Base-by-base conservation (phyloP, 2,888 invertebrate species). In the Cantharis nigra region DNA sequence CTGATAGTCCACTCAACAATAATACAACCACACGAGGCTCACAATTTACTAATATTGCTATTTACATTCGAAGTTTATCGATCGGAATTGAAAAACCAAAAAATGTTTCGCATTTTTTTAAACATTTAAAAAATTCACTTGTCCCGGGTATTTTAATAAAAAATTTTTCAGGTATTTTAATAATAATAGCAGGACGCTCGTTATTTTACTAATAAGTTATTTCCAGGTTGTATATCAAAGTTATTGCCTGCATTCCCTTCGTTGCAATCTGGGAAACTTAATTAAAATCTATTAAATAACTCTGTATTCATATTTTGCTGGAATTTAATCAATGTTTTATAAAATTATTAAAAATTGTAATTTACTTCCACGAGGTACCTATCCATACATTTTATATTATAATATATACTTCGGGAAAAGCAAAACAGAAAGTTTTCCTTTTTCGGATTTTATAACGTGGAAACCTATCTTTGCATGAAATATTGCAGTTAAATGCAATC, bases 401-500 rank as follows among this genome's bases (percentile, higher is more conserved):
- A 26, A 26, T 26, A 3, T 30, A 30, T n/a, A 3, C 5, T 20
- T 20, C 20, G 3, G 3, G 49, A 49, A n/a, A n/a, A n/a, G n/a
- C 49, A 49, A 49, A 49, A 49, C 49, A 7, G 4, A 49, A n/a
- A 49, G 7, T 49, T 49, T 49, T 49, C n/a, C 49, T 49, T 49
- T 33, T 49, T 7, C 49, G 49, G n/a, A 49, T 49, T 49, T 49
- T 49, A 49, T n/a, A 49, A 49, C 49, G n/a, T n/a, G 49, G 9
- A 23, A 67, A 18, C n/a, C 23, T 67, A 67, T 26, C 26, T 63
- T 13, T 11, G 74, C 33, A 69, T 62, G 74, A 74, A 70, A 74
- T 74, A 74, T 74, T 74, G 74, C 63, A 63, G 63, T 74, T 70
- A 70, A 74, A 74, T 74, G 74, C 74, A 74, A 70, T 69, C 74